phyloP scores from a whole-genome alignment of 2,888 invertebrate species.

The Volucella inanis region DNA sequence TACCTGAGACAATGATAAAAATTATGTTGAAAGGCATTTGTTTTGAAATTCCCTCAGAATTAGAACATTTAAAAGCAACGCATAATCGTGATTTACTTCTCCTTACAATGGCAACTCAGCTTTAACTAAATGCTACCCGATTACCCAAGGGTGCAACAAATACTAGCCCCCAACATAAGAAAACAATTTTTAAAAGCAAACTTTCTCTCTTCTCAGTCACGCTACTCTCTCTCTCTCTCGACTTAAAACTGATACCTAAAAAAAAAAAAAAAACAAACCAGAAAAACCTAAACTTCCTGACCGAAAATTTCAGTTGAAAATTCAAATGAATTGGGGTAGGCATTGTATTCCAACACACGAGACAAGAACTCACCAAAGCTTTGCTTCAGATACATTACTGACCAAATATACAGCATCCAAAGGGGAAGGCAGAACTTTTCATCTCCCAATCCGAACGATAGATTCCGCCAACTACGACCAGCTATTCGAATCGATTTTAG shows the following conservation, averaged over 20 bases:
- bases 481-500: constrained; percentile 69
- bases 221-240: no score
- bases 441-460: constrained; percentile 16
- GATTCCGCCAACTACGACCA: constrained; percentile 57
- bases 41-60: no score
- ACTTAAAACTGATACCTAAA: neutral
- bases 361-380: constrained; percentile 36
- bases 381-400: constrained; percentile 67
- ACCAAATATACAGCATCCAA: constrained; percentile 68
- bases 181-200: no score
- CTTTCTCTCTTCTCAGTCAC: no score
- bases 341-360: constrained; percentile 11
- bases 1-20: no score
- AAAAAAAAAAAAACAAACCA: constrained; percentile 55
- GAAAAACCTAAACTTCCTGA: constrained; percentile 21
- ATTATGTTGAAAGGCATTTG: no score
- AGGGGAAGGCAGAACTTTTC: constrained; percentile 45
- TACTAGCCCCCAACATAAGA: no score
- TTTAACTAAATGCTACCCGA: no score
- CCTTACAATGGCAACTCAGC: no score
- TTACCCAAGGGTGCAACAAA: no score
- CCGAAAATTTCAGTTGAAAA: constrained; percentile 42
- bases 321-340: constrained; percentile 37
- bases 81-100: no score
- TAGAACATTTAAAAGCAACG: no score